Base-by-base conservation (phyloP, 2,113 vertebrate genomes). In the Corythaeola cristata region DNA sequence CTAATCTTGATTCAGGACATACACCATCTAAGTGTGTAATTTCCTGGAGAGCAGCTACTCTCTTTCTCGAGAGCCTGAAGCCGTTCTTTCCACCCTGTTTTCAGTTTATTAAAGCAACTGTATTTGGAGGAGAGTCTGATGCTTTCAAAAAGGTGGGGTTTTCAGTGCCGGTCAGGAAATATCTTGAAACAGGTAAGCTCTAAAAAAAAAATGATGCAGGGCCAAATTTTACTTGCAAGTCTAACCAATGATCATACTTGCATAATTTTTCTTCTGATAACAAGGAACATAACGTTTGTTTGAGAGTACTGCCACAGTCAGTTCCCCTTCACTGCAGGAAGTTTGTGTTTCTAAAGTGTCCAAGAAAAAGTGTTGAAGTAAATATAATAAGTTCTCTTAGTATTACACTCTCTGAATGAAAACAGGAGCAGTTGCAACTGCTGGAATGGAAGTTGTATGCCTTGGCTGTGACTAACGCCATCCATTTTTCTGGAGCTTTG, bases 1-100 rank as follows among this genome's bases (percentile, higher is more conserved):
- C 74, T 87, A 90, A 95, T 95, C 79, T 77, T 82, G 35, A 85
- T 95, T 95, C 91, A 95, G 96, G 82, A 93, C 83, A 41, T 92
- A 86, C 13, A 91, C 58, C 60, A 72, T 92, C 58, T 85, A 93
- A 92, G 76, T 84, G 75, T 44, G 7, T 91, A 85, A 94, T 93
- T 97, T 97, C 90, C 93, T 93, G 85, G 67, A 94, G 84, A 80
- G 84, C 62, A 89, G 64, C 84, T 92, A 77, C 73, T 91, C 62
- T 80, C 59, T 81, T 96, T 91, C 86, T 89, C 88, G 52, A 79
- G 56, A 92, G 35, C 80, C 83, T 66, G 69, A 82, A 95, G 84
- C 95, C 78, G 56, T 95, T 92, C 73, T 94, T 94, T 73, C 59
- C 59, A 59, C 71, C 56, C 88, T n/a, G 14, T 87, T 94, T 86